Base-by-base conservation (phyloP, 2,888 invertebrate species). In the Limulus polyphemus region DNA sequence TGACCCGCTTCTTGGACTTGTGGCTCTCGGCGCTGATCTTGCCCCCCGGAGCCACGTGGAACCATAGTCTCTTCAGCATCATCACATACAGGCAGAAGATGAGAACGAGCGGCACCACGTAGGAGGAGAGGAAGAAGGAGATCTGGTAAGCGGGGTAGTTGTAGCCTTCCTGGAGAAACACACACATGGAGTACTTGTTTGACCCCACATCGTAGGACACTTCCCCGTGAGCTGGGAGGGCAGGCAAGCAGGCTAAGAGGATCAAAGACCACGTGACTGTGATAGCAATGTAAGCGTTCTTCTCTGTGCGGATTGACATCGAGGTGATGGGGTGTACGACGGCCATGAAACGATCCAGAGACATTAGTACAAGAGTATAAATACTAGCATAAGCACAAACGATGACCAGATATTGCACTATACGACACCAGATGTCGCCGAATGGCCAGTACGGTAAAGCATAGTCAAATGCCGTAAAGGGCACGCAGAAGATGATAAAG, bases 341-440 rank as follows among this genome's bases (percentile, higher is more conserved):
- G 48, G 94, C 94, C 76, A 95, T 82, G 75, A 90, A 95, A 68
- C 83, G 74, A 77, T 95, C 94, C 62, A 93, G 78, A 10, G 91
- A 91, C 93, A 95, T 94, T 67, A 94, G 82, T 1, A 94, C 92
- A 57, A 95, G 79, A 0, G 93, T 94, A 78, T 93, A 94, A 9
- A 94, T 91, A 71, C 91, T 91, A 61, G 90, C 90, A 74, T 91
- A 93, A 47, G 92, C 93, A 46, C 91, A 91, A 51, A 92, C 91
- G 63, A 90, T 89, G 69, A 90, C 89, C 74, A 92, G 83, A 74
- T 93, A 94, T 75, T 93, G 91, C 12, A 91, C 88, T 32, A 87
- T 83, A 78, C 89, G 88, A 58, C 70, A 70, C 69, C 70, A 70
- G 10, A 64, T 49, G 73, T 86, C 85, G 11, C 94, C 93, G 73